phyloP scores from a whole-genome alignment of 2,797 vertebrate genomes.

The Melanotaenia boesemani region DNA sequence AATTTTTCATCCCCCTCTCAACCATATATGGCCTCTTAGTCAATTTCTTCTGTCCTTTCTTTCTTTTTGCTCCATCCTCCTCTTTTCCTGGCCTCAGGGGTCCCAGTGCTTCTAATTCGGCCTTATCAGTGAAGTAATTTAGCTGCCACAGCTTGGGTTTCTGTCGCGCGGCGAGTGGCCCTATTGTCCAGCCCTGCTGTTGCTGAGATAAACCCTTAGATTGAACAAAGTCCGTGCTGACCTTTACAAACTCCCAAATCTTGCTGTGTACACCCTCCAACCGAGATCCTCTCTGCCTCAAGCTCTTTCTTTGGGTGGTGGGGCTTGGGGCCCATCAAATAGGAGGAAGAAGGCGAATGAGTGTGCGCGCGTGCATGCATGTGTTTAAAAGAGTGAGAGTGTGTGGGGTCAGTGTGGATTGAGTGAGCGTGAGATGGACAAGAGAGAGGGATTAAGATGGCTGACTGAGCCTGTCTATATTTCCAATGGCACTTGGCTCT shows the following conservation, averaged over 20 bases:
- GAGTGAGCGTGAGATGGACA: constrained; percentile 83
- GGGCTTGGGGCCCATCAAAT: constrained; percentile 79
- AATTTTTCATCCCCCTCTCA: constrained; percentile 61
- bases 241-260: constrained; percentile 95
- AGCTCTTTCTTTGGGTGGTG: constrained; percentile 66
- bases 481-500: constrained; percentile 82
- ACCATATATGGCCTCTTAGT: constrained; percentile 48
- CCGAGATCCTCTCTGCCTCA: constrained; percentile 67
- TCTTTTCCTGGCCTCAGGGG: constrained; percentile 84
- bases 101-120: constrained; percentile 87
- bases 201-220: constrained; percentile 98
- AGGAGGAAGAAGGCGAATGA: constrained; percentile 56
- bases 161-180: constrained; percentile 91
- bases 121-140: constrained; percentile 96
- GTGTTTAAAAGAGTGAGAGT: constrained; percentile 61
- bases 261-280: constrained; percentile 66
- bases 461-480: constrained; percentile 84
- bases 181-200: constrained; percentile 94
- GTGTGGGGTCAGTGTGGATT: constrained; percentile 82
- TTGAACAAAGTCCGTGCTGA: constrained; percentile 96
- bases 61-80: constrained; percentile 61
- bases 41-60: constrained; percentile 44
- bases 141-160: constrained; percentile 94
- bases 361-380: constrained; percentile 45
- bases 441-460: constrained; percentile 88